Evolutionary conservation across 2,888 invertebrate genomes (phyloP).

Genomic region (Spicauda simplicius): DNA sequence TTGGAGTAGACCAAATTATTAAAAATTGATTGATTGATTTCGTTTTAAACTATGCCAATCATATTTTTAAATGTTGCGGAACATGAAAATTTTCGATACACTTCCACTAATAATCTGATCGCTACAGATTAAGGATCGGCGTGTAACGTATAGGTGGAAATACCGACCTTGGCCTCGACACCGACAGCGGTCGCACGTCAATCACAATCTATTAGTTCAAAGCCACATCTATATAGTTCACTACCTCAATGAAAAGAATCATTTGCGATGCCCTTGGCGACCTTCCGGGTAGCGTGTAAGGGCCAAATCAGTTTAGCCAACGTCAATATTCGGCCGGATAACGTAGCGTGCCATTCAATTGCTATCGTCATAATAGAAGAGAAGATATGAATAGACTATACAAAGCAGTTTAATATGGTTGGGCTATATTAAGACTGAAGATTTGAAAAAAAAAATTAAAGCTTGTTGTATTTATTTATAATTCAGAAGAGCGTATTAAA

Average conservation of each 20-base stretch:
- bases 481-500: too few relatives aligned
- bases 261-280: conserved; percentile 52
- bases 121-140: neutral
- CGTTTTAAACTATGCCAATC: too few relatives aligned
- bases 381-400: too few relatives aligned
- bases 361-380: neutral
- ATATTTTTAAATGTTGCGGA: too few relatives aligned
- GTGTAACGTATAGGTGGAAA: conserved; percentile 49
- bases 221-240: conserved; percentile 79
- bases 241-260: conserved; percentile 65
- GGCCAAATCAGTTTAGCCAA: conserved; percentile 26
- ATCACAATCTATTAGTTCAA: conserved; percentile 79
- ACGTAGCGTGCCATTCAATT: neutral
- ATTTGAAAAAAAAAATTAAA: too few relatives aligned
- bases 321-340: neutral
- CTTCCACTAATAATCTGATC: too few relatives aligned
- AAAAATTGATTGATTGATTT: too few relatives aligned
- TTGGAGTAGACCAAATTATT: too few relatives aligned
- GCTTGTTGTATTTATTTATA: too few relatives aligned
- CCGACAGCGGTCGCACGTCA: conserved; percentile 70
- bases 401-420: too few relatives aligned
- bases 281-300: conserved; percentile 35
- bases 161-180: conserved; percentile 61
- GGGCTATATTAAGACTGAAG: too few relatives aligned
- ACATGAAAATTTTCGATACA: neutral